Evolutionary conservation across 1,140 invertebrate species (phyloP).

Genomic region (Trachymyrmex cornetzi): DNA sequence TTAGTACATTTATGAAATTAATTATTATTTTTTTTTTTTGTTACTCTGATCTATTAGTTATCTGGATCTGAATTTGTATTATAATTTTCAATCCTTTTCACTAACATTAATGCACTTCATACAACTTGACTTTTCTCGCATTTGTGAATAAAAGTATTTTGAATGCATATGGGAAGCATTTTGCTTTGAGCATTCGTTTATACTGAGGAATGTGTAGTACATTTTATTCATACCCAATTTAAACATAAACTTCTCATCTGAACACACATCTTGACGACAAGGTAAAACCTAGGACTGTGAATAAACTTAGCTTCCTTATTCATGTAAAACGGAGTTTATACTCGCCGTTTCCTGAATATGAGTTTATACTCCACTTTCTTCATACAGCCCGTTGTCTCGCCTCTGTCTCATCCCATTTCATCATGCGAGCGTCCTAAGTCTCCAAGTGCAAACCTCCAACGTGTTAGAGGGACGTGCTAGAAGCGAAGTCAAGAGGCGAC

Average conservation of each 20-base stretch:
- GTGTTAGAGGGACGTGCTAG: conserved; percentile 18
- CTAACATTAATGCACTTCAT: not conserved
- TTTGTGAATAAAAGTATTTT: not conserved
- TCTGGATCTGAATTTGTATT: not conserved
- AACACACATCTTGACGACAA: not conserved
- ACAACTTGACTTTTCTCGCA: not conserved
- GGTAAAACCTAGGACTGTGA: conserved; percentile 12
- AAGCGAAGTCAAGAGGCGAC: conserved; percentile 62
- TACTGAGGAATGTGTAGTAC: not conserved
- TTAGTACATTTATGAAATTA: not conserved
- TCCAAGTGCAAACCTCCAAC: conserved; percentile 56
- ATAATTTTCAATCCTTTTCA: not conserved
- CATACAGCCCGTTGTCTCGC: conserved; percentile 26
- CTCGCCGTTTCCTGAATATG: conserved; percentile 25
- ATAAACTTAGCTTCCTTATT: conserved; percentile 51
- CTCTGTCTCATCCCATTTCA: conserved; percentile 49
- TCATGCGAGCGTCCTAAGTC: conserved; percentile 47
- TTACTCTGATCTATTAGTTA: not conserved
- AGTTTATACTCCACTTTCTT: conserved; percentile 56
- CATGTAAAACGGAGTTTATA: conserved; percentile 46
- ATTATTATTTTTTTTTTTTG: conserved; percentile 4
- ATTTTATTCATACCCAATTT: conserved; percentile 56
- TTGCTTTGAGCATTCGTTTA: not conserved
- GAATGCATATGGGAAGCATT: not conserved
- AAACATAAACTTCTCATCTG: conserved; percentile 22